Conservation (phyloP, 2,888 invertebrate genomes). For the Erebia ligea region DNA sequence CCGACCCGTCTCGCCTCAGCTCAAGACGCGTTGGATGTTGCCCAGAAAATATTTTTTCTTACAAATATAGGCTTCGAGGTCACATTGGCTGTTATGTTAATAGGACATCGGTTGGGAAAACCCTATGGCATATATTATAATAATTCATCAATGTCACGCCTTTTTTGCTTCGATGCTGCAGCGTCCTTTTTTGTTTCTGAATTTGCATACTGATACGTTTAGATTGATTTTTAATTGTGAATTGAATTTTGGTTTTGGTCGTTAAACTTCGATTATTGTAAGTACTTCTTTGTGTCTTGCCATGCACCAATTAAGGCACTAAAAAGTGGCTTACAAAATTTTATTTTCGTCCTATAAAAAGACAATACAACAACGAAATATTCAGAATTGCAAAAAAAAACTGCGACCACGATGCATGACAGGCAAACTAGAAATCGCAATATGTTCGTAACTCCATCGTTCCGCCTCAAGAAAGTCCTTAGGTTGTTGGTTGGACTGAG, state of each 20-base stretch:
- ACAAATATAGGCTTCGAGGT: slow-evolving; percentile 76
- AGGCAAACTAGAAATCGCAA: no score
- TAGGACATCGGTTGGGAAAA: slow-evolving; percentile 64
- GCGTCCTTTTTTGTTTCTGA: slow-evolving; percentile 2
- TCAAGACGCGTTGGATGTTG: slow-evolving; percentile 71
- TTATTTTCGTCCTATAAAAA: no score
- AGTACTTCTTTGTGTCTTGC: no score
- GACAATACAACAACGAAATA: no score
- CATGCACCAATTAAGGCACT: no score
- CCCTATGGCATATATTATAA: slow-evolving; percentile 70
- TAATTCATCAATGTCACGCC: slow-evolving; percentile 74
- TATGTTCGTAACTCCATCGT: no score
- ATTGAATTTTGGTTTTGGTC: not conserved
- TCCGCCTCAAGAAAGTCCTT: no score
- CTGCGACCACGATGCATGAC: no score
- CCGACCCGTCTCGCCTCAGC: slow-evolving; percentile 74
- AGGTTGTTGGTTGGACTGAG: no score
- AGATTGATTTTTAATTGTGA: slow-evolving; percentile 18
- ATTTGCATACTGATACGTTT: slow-evolving; percentile 2
- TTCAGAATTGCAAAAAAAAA: no score
- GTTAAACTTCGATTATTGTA: not conserved
- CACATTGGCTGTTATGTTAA: slow-evolving; percentile 74
- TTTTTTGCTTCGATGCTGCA: slow-evolving; percentile 47
- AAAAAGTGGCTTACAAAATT: no score
- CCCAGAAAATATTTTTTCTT: slow-evolving; percentile 77